These are phyloP conservation scores for Teinopalpus imperialis DNA, from an alignment of 2,888 invertebrate genomes.

Conservation along the genomic window DNA sequence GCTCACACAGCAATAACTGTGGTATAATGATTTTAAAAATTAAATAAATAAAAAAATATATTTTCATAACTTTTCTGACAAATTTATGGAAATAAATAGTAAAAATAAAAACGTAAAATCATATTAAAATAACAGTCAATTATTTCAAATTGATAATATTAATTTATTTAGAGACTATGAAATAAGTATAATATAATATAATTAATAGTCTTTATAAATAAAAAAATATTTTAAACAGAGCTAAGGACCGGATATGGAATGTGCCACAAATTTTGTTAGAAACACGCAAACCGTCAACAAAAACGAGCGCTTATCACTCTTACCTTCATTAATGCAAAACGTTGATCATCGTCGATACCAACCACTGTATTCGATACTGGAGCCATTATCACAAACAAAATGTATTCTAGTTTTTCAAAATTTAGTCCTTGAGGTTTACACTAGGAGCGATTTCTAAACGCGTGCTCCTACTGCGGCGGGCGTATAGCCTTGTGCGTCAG, in stretches of 20 bases:
- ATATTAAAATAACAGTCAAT: no score
- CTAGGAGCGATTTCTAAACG: neutral
- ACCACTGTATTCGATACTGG: conserved; percentile 68
- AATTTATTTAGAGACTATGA: no score
- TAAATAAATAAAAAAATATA: no score
- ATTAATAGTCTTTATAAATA: no score
- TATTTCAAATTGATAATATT: no score
- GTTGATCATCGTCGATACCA: conserved; percentile 87
- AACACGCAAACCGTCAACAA: conserved; percentile 2
- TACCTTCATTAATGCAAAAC: conserved; percentile 91
- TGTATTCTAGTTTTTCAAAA: no score
- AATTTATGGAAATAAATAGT: no score
- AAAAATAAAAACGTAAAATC: no score
- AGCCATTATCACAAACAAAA: conserved; percentile 60
- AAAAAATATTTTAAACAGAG: neutral
- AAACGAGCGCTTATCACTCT: conserved; percentile 25
- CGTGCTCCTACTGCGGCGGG: conserved; percentile 8
- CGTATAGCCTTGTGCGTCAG: conserved; percentile 12
- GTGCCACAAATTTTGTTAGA: neutral
- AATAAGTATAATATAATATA: no score
- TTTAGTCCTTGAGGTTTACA: conserved; percentile 3
- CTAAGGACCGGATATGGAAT: neutral
- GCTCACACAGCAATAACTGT: no score
- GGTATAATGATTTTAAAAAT: no score
- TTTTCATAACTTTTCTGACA: no score